Conservation (phyloP, 2,797 vertebrate species). For the Anguilla anguilla region DNA sequence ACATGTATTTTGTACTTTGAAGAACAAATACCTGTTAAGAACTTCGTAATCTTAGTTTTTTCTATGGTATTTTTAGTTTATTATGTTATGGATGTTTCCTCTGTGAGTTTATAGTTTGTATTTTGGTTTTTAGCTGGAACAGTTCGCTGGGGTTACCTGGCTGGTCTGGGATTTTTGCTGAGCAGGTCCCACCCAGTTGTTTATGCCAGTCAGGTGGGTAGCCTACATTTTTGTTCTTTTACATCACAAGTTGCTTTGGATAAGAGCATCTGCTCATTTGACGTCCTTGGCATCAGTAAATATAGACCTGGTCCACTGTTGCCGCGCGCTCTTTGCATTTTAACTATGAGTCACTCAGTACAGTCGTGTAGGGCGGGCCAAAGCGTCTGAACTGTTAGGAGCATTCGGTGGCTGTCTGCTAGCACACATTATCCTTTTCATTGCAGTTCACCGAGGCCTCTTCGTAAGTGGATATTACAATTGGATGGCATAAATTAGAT, state of each 20-base stretch:
- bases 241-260: no score
- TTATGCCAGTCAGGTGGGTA: no score
- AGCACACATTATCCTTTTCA: not conserved
- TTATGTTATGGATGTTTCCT: not conserved
- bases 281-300: not conserved
- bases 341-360: not conserved
- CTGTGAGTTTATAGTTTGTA: no score
- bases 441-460: not conserved
- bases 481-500: slow-evolving; percentile 25
- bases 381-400: not conserved
- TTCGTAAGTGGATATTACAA: not conserved
- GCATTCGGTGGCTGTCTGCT: no score
- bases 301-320: not conserved
- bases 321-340: not conserved
- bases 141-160: no score
- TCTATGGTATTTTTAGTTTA: not conserved
- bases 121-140: no score
- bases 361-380: not conserved
- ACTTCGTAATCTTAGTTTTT: no score
- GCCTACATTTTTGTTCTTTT: no score
- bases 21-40: not conserved
- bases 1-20: not conserved
- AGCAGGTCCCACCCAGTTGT: no score
- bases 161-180: no score
- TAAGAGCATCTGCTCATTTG: no score